Evolutionary conservation across 2,113 vertebrate species (phyloP), one percentile per base, ranked within the genome.

Genomic region (Oryzias javanicus): DNA sequence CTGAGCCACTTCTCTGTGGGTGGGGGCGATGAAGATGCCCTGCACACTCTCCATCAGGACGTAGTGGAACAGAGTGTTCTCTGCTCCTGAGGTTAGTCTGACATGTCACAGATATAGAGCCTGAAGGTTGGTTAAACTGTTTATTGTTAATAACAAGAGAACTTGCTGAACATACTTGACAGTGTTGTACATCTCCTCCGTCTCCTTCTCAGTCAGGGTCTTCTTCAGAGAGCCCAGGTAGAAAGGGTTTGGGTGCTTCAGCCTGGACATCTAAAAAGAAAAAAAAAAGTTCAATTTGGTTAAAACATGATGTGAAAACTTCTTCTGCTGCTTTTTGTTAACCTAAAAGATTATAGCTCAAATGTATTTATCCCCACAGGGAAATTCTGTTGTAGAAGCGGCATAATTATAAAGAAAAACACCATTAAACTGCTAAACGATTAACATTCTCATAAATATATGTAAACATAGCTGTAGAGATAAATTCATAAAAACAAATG

Each of bases 61-160:
- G 17, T 98, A 99, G 83, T 98, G 96, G 87, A 99, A 98, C 67
- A 99, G 92, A 5, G 95, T 95, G 77, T 97, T 98, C 83, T 98
- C 96, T 42, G 93, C 87, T 15, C 96, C 96, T 1, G 95, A 92
- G 3, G 94, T 95, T 64, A 98, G 83, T 78, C 97, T 98, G 81
- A 2, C 14, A 44, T 18, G 16, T 55, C 4, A 35, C 8, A 35
- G 29, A 35, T 19, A 20, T n/a, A 18, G 40, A 41, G 13, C 20
- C 18, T 40, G 42, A 35, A 15, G 15, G 25, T 4, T 16, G 18
- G 6, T 8, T 13, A 40, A 16, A 47, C n/a, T 7, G 12, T 16
- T 46, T 1, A 2, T n/a, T 47, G 3, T 50, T 3, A 6, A 25
- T 25, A 5, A 16, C 4, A 25, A 7, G 20, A 27, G 25, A 16